Percentiles rank a stretch among this genome's conserved stretches.
Evolutionary conservation across 2,888 invertebrate genomes (phyloP).

Genomic region (Erynnis tages): DNA sequence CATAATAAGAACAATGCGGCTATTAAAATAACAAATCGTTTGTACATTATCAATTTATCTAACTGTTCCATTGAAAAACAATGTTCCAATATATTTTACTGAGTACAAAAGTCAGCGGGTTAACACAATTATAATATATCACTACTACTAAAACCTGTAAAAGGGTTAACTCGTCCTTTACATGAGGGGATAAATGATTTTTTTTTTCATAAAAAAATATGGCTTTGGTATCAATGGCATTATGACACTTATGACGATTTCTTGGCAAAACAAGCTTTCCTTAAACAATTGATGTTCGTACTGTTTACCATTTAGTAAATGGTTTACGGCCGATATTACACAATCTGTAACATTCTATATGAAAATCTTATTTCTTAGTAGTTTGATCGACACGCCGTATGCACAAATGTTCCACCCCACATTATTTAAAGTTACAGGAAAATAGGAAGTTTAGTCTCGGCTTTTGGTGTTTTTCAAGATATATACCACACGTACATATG

Average conservation of each 20-base stretch:
- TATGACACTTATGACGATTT: neutral
- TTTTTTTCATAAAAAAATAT: conserved; percentile 14
- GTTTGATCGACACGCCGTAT: too few species aligned
- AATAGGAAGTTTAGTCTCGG: too few species aligned
- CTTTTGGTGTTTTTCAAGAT: too few species aligned
- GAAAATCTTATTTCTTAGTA: conserved; percentile 13
- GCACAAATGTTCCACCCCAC: too few species aligned
- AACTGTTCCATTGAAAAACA: conserved; percentile 7
- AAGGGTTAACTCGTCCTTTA: neutral
- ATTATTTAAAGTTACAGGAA: too few species aligned
- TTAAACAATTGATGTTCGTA: neutral
- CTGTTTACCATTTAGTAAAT: neutral
- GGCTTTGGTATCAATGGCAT: conserved; percentile 1
- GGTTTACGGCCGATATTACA: neutral
- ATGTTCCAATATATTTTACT: conserved; percentile 3
- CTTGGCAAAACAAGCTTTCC: conserved; percentile 11
- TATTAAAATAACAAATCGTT: conserved; percentile 15
- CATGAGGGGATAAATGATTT: neutral
- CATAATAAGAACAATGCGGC: conserved; percentile 26
- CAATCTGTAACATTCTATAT: conserved; percentile 15
- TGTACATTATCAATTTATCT: conserved; percentile 18
- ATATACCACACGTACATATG: too few species aligned
- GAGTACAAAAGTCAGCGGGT: conserved; percentile 8
- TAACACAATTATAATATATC: neutral
- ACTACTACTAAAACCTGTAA: conserved; percentile 4